Evolutionary conservation across 2,797 vertebrate species (phyloP).

Genomic region (Clarias fuscus): DNA sequence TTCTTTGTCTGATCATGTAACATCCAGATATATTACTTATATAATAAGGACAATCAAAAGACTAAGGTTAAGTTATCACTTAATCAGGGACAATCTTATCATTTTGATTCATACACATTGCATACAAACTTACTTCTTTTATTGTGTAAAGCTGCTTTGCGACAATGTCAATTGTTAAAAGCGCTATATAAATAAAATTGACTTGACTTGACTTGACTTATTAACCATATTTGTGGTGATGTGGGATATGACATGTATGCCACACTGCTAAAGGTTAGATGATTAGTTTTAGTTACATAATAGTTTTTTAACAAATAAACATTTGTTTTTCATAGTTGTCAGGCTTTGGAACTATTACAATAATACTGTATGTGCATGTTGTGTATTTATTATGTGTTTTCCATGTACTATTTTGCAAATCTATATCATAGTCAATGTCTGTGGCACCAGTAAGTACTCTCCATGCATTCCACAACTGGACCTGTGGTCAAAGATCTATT

Average conservation of each 20-base stretch:
- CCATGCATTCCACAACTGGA: not conserved
- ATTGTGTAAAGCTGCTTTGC: too few species aligned
- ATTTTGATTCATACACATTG: too few species aligned
- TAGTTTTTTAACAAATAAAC: not conserved
- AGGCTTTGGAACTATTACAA: not conserved
- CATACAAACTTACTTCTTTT: too few species aligned
- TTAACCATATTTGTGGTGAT: slow-evolving; percentile 34
- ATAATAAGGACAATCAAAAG: slow-evolving; percentile 27
- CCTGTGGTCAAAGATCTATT: not conserved
- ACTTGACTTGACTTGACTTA: too few species aligned
- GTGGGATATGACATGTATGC: not conserved
- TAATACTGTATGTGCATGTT: not conserved
- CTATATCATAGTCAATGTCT: not conserved
- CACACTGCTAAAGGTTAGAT: not conserved
- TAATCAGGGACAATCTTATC: too few species aligned
- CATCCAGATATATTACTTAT: slow-evolving; percentile 35
- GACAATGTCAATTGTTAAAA: too few species aligned
- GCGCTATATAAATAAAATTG: too few species aligned
- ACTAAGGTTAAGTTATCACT: slow-evolving; percentile 46
- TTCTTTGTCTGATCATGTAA: slow-evolving; percentile 50
- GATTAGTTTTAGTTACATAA: too few species aligned
- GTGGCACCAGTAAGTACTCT: not conserved
- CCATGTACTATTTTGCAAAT: too few species aligned
- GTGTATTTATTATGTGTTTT: not conserved
- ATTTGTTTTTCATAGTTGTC: not conserved